Evolutionary conservation across 2,797 vertebrate species (phyloP), one percentile per base, ranked within the genome.

Genomic region (Falco naumanni): DNA sequence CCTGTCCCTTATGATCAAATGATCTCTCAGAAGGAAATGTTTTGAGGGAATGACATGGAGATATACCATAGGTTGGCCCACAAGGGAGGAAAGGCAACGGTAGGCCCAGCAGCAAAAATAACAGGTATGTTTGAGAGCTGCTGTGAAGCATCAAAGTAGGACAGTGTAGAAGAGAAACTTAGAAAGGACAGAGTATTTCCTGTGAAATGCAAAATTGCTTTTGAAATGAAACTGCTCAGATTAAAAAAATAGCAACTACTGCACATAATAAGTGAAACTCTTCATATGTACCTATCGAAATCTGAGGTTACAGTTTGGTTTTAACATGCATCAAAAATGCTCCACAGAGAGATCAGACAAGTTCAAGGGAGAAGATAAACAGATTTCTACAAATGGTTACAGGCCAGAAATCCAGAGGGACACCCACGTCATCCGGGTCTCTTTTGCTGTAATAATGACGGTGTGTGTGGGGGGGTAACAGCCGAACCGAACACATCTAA

Each of bases 401-500:
- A 25, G 71, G 71, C 57, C 81, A 33, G 81, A 20, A 69, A 24
- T 14, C 4, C 68, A 9, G 39, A 29, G 60, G 57, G 31, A 25
- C 33, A 26, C 16, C 26, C 60, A 7, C 9, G 3, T 15, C 66
- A 37, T 0, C 24, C 16, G 37, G 7, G 61, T 10, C 16, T 1
- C 21, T 12, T 4, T 9, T 13, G 57, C 68, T 26, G 79, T 15
- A 53, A 19, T 6, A 54, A 1, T 9, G 63, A 11, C 7, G 13
- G 1, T 41, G 41, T 41, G 41, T 41, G 41, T 14, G 41, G 6
- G 2, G 14, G 19, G 3, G 24, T 4, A 21, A 5, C 9, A 24
- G n/a, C 25, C 13, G 24, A 25, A 20, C 28, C 9, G 14, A 33
- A 5, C 11, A 1, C 6, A 6, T 0, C 2, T 8, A 6, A 4